Evolutionary conservation across 2,797 vertebrate species (phyloP), one percentile per base, ranked within the genome.

Genomic region (Diplodus puntazzo): DNA sequence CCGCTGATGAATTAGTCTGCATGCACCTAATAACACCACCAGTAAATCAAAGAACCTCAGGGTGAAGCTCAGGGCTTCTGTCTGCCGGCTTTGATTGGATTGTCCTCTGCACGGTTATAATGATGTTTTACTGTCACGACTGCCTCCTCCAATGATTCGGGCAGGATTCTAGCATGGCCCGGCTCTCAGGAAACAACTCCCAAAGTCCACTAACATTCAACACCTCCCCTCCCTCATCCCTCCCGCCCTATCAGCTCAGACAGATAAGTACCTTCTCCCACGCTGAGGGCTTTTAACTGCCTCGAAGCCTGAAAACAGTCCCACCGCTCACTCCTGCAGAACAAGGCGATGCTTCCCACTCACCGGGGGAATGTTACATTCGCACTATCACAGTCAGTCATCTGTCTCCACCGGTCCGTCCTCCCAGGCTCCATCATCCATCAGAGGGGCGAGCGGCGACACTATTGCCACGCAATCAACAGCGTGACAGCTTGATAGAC

Each of bases 401-500:
- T 91, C 84, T 57, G 73, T 83, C 82, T 77, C 60, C 67, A 34
- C 53, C 75, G 18, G 71, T 65, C 50, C 16, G 70, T 46, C 73
- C 49, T 71, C 69, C 34, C 65, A 49, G 57, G 63, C 63, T 71
- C 70, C 69, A 11, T 73, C 83, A 70, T 85, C 86, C 79, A 85
- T 92, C 89, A 82, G 58, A 50, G 50, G 30, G 10, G 18, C 62
- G 66, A 48, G 77, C 69, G 11, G 14, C 73, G 81, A 82, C 75
- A 72, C 80, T 67, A 69, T 66, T 69, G 78, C 76, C 75, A 57
- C 8, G 80, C 81, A 87, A 84, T 91, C 85, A 85, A 57, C 71
- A 52, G 57, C 6, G 5, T 83, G 84, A 89, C 81, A 86, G 86
- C 70, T 88, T 88, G 86, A 91, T 86, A 73, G 85, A 83, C 83